Percentiles rank a stretch among this genome's conserved stretches.
Evolutionary conservation across 2,113 vertebrate species (phyloP).

Genomic region (Phyllopteryx taeniolatus): DNA sequence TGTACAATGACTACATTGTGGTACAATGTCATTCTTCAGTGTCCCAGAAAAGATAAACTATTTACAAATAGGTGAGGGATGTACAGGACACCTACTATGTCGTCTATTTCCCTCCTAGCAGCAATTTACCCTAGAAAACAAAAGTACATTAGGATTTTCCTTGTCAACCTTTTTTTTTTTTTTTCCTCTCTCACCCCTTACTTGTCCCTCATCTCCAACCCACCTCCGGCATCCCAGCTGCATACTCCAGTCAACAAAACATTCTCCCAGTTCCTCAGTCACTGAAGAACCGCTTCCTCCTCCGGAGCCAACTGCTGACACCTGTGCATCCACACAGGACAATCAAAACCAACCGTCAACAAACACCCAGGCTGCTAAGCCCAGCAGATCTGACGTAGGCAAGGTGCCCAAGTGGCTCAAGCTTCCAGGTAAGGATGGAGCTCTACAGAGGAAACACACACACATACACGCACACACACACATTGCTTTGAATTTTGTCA

Average conservation of each 20-base stretch:
- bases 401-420: slow-evolving; percentile 80
- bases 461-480: background rate
- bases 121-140: background rate
- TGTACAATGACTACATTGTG: too few relatives aligned
- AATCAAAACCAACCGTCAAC: slow-evolving; percentile 10
- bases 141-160: background rate
- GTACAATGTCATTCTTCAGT: too few relatives aligned
- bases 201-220: background rate
- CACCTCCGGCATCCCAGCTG: slow-evolving; percentile 49
- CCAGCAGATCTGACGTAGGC: slow-evolving; percentile 42
- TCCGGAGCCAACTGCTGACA: slow-evolving; percentile 12
- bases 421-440: slow-evolving; percentile 67
- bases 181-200: too few relatives aligned
- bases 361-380: slow-evolving; percentile 34
- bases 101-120: too few relatives aligned
- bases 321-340: slow-evolving; percentile 15
- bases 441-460: background rate
- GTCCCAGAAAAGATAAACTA: too few relatives aligned
- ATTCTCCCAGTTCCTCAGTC: slow-evolving; percentile 29
- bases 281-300: slow-evolving; percentile 30
- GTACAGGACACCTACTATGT: too few relatives aligned
- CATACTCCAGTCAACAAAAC: slow-evolving; percentile 49
- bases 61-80: too few relatives aligned
- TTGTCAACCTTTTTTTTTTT: background rate
- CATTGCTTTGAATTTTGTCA: background rate